phyloP scores from a whole-genome alignment of 2,888 invertebrate genomes.

The Tryphoninae sp. region DNA sequence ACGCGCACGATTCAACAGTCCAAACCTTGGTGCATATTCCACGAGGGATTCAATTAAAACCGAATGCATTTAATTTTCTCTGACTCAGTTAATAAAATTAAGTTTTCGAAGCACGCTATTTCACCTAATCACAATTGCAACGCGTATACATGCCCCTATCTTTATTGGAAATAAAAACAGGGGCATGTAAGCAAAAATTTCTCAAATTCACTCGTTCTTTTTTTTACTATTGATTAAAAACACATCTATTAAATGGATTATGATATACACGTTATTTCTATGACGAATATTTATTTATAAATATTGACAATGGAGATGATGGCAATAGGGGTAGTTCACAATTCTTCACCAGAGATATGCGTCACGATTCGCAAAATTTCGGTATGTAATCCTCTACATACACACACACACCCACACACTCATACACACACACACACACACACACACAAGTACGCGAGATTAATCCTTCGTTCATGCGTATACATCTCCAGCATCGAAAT shows the following conservation, averaged over 20 bases:
- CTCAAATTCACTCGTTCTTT: too few relatives aligned
- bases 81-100: slow-evolving; percentile 50
- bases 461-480: slow-evolving; percentile 31
- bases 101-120: slow-evolving; percentile 38
- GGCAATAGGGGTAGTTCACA: background rate
- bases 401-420: too few relatives aligned
- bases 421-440: too few relatives aligned
- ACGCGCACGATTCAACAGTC: slow-evolving; percentile 26
- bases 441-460: slow-evolving; percentile 33
- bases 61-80: slow-evolving; percentile 51
- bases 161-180: too few relatives aligned
- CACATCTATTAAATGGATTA: too few relatives aligned
- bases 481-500: slow-evolving; percentile 36
- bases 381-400: background rate
- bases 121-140: slow-evolving; percentile 9
- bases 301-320: background rate
- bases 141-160: background rate
- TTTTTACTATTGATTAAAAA: too few relatives aligned
- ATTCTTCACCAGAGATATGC: background rate
- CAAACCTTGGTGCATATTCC: slow-evolving; percentile 26
- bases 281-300: background rate
- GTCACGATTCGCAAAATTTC: background rate
- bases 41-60: slow-evolving; percentile 53
- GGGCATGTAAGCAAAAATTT: too few relatives aligned
- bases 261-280: too few relatives aligned